These are phyloP conservation scores for Buteo buteo DNA, from an alignment of 2,113 vertebrate species.

Conservation along the genomic window DNA sequence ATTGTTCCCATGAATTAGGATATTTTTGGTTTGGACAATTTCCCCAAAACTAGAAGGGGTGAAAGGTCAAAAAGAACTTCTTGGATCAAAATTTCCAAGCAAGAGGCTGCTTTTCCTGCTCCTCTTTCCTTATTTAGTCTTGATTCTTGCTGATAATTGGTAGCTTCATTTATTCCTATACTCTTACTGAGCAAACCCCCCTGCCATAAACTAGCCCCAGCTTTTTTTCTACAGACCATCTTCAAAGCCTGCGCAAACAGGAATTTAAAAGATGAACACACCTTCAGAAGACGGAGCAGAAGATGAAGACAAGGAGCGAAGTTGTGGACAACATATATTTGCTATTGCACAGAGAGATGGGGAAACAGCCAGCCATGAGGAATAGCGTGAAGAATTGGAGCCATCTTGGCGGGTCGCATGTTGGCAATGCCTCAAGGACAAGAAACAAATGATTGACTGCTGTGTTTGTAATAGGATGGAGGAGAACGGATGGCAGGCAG, in stretches of 20 bases:
- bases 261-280: background rate
- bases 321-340: background rate
- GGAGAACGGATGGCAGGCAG: background rate
- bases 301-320: background rate
- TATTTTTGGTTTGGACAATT: background rate
- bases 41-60: background rate
- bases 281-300: background rate
- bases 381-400: background rate
- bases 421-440: slow-evolving; percentile 18
- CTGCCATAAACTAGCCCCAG: background rate
- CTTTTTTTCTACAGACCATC: background rate
- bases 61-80: background rate
- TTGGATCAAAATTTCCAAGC: background rate
- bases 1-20: background rate
- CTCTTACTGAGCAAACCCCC: background rate
- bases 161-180: background rate
- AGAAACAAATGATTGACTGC: background rate
- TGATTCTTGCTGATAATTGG: background rate
- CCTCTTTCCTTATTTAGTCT: background rate
- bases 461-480: background rate
- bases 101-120: background rate
- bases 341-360: background rate
- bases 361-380: background rate
- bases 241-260: background rate
- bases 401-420: background rate